These are phyloP conservation scores for Uropetala carovei DNA, from an alignment of 2,888 invertebrate species.

Conservation along the genomic window DNA sequence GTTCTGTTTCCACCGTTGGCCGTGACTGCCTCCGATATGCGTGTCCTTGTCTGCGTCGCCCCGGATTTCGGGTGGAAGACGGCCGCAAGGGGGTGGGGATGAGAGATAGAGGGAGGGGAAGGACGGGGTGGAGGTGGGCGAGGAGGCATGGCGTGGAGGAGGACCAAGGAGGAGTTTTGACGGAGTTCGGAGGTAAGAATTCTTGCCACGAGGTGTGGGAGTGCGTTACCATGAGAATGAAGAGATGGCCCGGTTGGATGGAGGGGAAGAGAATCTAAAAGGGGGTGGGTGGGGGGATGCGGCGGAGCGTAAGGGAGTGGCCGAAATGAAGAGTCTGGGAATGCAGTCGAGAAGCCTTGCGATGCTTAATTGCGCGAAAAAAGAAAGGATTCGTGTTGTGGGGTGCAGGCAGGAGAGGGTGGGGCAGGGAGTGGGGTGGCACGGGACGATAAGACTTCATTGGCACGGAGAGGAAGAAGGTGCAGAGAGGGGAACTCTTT, in stretches of 20 bases:
- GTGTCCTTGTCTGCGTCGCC: conserved; percentile 23
- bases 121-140: too few relatives aligned
- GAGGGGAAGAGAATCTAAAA: not conserved
- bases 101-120: too few relatives aligned
- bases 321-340: conserved; percentile 4
- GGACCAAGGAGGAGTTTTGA: not conserved
- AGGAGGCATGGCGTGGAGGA: too few relatives aligned
- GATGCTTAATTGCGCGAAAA: not conserved
- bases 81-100: not conserved
- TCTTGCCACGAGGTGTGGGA: not conserved
- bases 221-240: conserved; percentile 14
- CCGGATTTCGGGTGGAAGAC: not conserved
- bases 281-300: not conserved
- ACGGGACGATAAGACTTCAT: not conserved
- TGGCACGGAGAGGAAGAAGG: not conserved
- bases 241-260: not conserved
- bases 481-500: not conserved
- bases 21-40: conserved; percentile 32
- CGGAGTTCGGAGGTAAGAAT: not conserved
- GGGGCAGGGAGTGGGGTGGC: not conserved
- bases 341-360: not conserved
- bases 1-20: conserved; percentile 19
- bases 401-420: not conserved
- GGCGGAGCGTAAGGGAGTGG: not conserved
- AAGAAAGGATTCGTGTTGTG: not conserved